Percentiles rank a stretch among this genome's conserved stretches.
Conservation (phyloP, 2,797 vertebrate species). For the Premnoplex brunnescens region DNA sequence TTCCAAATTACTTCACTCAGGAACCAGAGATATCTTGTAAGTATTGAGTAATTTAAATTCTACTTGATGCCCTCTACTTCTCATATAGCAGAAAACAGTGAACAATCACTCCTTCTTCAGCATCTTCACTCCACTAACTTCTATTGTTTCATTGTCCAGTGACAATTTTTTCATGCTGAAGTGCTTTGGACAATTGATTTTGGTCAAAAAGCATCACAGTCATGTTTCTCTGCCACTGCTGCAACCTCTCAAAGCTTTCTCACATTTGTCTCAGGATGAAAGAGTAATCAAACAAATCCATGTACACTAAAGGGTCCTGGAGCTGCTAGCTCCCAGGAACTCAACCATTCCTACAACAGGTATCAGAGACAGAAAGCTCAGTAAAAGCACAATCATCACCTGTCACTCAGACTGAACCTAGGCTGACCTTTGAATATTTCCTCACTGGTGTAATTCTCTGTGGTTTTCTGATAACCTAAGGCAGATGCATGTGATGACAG, state of each 20-base stretch:
- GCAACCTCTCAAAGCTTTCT: not conserved
- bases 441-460: not conserved
- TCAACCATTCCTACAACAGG: not conserved
- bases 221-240: not conserved
- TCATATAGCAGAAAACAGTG: not conserved
- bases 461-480: slow-evolving; percentile 13
- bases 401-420: not conserved
- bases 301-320: not conserved
- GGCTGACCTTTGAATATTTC: slow-evolving; percentile 5
- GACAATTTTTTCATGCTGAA: not conserved
- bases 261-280: not conserved
- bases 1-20: not conserved
- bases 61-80: not conserved
- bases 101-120: not conserved
- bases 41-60: not conserved
- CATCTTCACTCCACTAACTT: not conserved
- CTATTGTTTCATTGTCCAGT: not conserved
- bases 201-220: not conserved
- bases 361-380: not conserved
- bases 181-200: not conserved
- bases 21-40: not conserved
- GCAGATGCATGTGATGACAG: slow-evolving; percentile 23
- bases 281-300: not conserved
- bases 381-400: not conserved
- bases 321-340: not conserved